Conservation (phyloP, 2,888 invertebrate genomes). For the Bellardia bayeri region DNA sequence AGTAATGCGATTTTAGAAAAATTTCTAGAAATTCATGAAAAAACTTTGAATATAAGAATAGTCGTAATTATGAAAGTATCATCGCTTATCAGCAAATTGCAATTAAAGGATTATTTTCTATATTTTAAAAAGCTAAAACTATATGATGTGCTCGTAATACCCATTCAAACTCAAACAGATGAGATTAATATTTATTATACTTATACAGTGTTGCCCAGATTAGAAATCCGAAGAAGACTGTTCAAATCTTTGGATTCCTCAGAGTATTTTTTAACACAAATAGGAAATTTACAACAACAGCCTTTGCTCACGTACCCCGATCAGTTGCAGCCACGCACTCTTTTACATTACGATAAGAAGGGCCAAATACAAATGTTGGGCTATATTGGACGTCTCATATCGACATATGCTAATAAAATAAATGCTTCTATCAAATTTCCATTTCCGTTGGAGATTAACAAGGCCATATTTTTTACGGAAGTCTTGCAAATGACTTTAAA, state of each 20-base stretch:
- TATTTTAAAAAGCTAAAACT: constrained; percentile 13
- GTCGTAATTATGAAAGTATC: neutral
- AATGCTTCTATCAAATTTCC: constrained; percentile 26
- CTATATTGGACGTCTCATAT: constrained; percentile 53
- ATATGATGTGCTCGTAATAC: constrained; percentile 5
- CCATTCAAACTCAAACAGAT: neutral
- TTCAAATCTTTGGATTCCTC: neutral
- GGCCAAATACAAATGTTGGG: constrained; percentile 48
- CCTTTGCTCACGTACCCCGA: constrained; percentile 49
- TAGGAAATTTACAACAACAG: neutral
- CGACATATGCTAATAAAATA: constrained; percentile 35
- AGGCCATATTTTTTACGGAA: constrained; percentile 32
- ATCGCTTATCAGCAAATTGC: neutral
- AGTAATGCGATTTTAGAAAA: neutral
- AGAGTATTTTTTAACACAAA: neutral
- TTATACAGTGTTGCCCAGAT: neutral
- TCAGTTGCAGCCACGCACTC: constrained; percentile 45
- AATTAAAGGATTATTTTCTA: neutral
- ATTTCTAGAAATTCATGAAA: neutral
- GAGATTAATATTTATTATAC: neutral
- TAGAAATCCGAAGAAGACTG: neutral
- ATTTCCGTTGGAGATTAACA: neutral
- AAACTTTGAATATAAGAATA: constrained; percentile 15
- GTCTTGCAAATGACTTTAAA: constrained; percentile 35
- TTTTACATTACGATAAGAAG: constrained; percentile 16